Evolutionary conservation across 1,140 invertebrate genomes (phyloP), one percentile per base, ranked within the genome.

Genomic region (Pentalonia nigronervosa): DNA sequence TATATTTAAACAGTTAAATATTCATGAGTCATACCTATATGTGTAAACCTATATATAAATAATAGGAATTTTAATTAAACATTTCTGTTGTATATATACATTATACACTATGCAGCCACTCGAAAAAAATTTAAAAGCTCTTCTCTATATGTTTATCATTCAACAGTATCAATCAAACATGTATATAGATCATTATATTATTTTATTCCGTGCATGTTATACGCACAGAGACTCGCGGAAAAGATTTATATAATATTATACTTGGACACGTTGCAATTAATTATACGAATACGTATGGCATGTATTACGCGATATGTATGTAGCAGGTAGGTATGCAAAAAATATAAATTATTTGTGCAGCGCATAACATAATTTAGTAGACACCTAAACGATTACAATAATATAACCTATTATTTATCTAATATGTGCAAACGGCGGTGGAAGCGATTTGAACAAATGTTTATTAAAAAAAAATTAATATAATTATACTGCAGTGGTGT

Each of bases 51-150:
- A 88, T 76, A 17, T 14, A 17, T 48, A 88, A 88, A 88, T 50
- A n/a, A 88, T 34, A 50, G n/a, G 86, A 88, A 88, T 88, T 88
- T 50, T 88, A 88, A 88, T 88, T 88, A 88, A 88, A 88, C n/a
- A 47, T 50, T 50, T 50, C 47, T 50, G 84, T 48, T n/a, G 84
- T 30, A 36, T 2, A 14, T n/a, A 48, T 7, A 41, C 41, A 4
- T 41, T 41, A 41, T 4, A 41, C 41, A 2, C 1, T 41, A 41
- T 20, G 50, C 17, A 34, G 30, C 17, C 47, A 48, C 45, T 34
- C 7, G 47, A n/a, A 48, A 88, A 86, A 88, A 87, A 47, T 87
- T 47, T 20, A 23, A 21, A 88, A 88, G n/a, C 50, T 88, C 86
- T 48, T 45, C 47, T 50, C 47, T 34, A 21, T 53, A 21, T 48